phyloP scores from a whole-genome alignment of 2,888 invertebrate genomes.

The Archips crataeganus region DNA sequence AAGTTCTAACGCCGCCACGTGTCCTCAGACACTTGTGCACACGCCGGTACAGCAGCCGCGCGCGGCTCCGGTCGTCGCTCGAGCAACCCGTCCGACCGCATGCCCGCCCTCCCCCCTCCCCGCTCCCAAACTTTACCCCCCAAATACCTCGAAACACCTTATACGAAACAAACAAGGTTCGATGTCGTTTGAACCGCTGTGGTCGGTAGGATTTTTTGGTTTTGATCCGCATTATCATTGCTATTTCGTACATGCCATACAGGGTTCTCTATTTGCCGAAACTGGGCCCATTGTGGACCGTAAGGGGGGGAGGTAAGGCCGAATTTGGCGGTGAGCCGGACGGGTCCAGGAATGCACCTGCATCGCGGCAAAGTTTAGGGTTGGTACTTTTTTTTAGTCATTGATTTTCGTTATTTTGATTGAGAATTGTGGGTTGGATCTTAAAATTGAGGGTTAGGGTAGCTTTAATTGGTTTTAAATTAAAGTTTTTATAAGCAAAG shows the following conservation, averaged over 20 bases:
- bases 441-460: neutral
- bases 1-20: constrained; percentile 54
- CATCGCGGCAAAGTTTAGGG: constrained; percentile 44
- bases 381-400: constrained; percentile 20
- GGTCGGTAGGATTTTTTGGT: constrained; percentile 53
- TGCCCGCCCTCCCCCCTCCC: constrained; percentile 63
- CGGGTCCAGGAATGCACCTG: constrained; percentile 71
- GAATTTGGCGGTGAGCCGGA: constrained; percentile 50
- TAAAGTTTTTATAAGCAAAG: neutral
- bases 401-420: constrained; percentile 32
- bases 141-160: constrained; percentile 55
- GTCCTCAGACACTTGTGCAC: constrained; percentile 42
- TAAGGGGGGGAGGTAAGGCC: constrained; percentile 60
- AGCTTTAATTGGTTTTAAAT: neutral
- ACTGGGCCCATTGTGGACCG: constrained; percentile 62
- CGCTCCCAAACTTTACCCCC: constrained; percentile 68
- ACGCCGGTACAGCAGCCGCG: constrained; percentile 54
- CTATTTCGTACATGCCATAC: constrained; percentile 78
- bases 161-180: constrained; percentile 46
- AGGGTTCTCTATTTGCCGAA: constrained; percentile 75
- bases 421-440: neutral
- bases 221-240: constrained; percentile 55
- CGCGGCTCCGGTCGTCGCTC: constrained; percentile 84
- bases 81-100: constrained; percentile 83
- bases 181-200: constrained; percentile 44